Evolutionary conservation across 2,888 invertebrate genomes (phyloP), one percentile per base, ranked within the genome.

Genomic region (Andricus quercusramuli): DNA sequence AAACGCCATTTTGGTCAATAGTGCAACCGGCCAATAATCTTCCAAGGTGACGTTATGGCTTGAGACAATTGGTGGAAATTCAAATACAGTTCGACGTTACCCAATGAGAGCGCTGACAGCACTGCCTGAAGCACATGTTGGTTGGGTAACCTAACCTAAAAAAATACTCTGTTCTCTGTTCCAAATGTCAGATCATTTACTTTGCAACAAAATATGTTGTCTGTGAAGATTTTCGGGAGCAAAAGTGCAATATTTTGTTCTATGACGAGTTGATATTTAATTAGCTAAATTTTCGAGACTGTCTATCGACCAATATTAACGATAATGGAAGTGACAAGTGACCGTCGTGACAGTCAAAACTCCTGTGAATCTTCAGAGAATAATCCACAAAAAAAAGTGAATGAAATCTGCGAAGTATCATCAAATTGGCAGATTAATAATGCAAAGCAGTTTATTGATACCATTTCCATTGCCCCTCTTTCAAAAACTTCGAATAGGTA

Each of bases 391-490:
- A 74, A 77, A 68, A 62, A 78, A 44, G 15, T 22, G 1, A 81
- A 83, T 56, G 83, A 84, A 65, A 84, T 82, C 59, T 65, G 88
- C 32, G 79, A 86, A 74, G 79, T 88, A 37, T 82, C 86, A 2
- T 90, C 88, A 9, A 91, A 91, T 37, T 91, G 91, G 91, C 80
- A 86, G 77, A 86, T 89, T 8, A 83, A 68, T 56, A 89, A 89
- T 78, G 85, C 86, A 32, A 90, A 88, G 86, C 79, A 79, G 77
- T 86, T 90, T 59, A 51, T 78, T 22, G 88, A 91, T 67, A 84
- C 88, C 2, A 80, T 92, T 62, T 90, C 90, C 1, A 85, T 85
- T 44, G 79, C 81, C 37, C n/a, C 81, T 1, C 78, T 82, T 15
- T 80, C 77, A 1, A 67, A 88, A 80, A 83, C 85, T 59, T 64